Evolutionary conservation across 2,113 vertebrate genomes (phyloP).

Genomic region (Recurvirostra avosetta): DNA sequence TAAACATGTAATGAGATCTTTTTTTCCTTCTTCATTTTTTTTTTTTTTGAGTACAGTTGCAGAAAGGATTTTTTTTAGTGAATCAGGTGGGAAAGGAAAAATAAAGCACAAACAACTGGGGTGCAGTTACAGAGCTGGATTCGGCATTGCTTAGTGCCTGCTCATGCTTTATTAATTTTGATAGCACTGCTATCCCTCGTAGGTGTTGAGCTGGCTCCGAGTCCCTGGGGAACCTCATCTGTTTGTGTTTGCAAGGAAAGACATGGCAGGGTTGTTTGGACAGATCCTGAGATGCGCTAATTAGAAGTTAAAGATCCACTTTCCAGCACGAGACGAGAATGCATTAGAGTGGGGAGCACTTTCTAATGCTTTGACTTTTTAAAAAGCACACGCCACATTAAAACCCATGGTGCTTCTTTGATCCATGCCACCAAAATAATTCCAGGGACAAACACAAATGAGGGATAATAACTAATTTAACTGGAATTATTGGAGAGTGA

Average conservation of each 20-base stretch:
- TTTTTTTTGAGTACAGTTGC: background rate
- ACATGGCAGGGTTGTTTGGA: slow-evolving; percentile 41
- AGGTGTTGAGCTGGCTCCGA: background rate
- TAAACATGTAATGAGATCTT: background rate
- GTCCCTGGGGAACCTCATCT: slow-evolving; percentile 40
- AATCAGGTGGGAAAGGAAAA: background rate
- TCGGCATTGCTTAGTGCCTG: background rate
- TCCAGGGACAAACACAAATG: slow-evolving; percentile 46
- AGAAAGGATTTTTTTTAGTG: background rate
- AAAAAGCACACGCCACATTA: slow-evolving; percentile 22
- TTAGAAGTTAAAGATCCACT: slow-evolving; percentile 65
- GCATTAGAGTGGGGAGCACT: background rate
- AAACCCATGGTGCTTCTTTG: slow-evolving; percentile 47
- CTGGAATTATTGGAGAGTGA: slow-evolving; percentile 52
- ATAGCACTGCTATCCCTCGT: background rate
- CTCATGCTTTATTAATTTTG: background rate
- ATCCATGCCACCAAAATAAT: slow-evolving; percentile 50
- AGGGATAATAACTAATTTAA: slow-evolving; percentile 64
- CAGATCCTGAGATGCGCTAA: slow-evolving; percentile 55
- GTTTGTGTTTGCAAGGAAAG: slow-evolving; percentile 47
- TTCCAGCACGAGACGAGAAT: background rate
- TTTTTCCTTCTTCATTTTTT: background rate
- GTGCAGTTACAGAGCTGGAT: background rate
- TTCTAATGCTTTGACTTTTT: slow-evolving; percentile 44
- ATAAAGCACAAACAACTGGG: background rate